Base-by-base conservation (phyloP, 1,140 invertebrate species). In the Magallana gigas region DNA sequence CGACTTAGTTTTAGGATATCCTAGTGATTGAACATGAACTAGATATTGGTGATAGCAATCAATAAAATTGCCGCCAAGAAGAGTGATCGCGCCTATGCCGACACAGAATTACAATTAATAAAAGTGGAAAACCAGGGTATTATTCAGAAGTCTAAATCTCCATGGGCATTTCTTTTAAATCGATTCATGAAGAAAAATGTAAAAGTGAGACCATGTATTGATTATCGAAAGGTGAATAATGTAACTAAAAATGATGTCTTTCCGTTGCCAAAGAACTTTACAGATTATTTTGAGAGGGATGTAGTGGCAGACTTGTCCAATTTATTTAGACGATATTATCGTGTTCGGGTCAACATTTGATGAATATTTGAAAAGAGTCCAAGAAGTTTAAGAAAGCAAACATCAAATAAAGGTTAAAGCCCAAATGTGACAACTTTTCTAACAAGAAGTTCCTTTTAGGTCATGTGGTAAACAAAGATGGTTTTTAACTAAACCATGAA, bases 171-270 rank as follows among this genome's bases (percentile, higher is more conserved):
- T 23, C 23, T 23, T 56, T 88, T 96, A 11, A 95, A 96, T 5
- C 92, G 94, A 11, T 94, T 96, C 1, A 36, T 91, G 16, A 96
- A 96, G 87, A 83, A 92, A 0, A 91, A 95, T 91, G 95, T 94
- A 29, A 90, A 92, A 29, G 89, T 95, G 56, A 89, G 95, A 80
- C 91, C 96, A 16, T 96, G 95, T 92, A 94, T 92, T 6, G 95
- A 96, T 92, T 96, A 95, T 92, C 95, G 89, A 18, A 60, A 29
- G 14, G 80, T 91, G 0, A 92, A 92, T 64, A 1, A 89, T 91
- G 62, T 89, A 89, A 11, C 68, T 94, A 11, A 82, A 36, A 12
- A 88, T 87, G 48, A 86, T 82, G 16, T 16, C 88, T 16, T 60
- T 83, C 12, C 88, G 87, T 14, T 90, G 87, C 76, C 81, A 89